Conservation (phyloP, 1,140 invertebrate species). For the Bathynomus jamesi region DNA sequence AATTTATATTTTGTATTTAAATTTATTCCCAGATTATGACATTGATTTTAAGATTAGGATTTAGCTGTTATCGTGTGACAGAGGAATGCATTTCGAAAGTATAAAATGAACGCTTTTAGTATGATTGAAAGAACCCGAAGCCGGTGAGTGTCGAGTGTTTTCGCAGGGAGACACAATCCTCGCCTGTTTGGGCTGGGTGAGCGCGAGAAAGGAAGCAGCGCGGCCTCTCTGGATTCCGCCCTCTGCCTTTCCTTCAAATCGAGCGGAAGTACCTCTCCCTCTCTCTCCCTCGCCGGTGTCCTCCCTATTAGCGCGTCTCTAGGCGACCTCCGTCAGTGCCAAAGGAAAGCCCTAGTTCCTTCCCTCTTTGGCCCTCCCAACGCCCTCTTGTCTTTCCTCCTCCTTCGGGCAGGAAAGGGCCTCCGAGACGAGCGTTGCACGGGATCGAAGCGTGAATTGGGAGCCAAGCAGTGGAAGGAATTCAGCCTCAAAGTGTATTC, state of each 20-base stretch:
- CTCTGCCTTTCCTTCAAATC: not conserved
- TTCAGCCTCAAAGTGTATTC: not conserved
- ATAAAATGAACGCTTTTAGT: no score
- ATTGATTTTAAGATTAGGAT: no score
- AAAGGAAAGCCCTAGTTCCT: not conserved
- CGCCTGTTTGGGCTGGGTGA: not conserved
- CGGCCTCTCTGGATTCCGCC: not conserved
- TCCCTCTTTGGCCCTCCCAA: not conserved
- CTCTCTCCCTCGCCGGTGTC: no score
- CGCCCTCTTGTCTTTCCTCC: not conserved
- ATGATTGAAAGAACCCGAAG: no score
- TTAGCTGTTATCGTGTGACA: no score
- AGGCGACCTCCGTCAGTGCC: not conserved
- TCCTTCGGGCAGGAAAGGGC: not conserved
- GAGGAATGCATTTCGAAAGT: no score
- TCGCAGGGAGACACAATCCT: not conserved
- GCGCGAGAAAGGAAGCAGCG: not conserved
- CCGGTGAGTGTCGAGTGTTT: no score
- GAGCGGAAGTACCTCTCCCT: not conserved
- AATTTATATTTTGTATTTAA: no score
- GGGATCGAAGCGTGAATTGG: not conserved
- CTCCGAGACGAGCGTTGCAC: not conserved
- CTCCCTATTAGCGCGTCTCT: not conserved
- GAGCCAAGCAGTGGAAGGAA: not conserved
- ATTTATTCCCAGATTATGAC: no score